phyloP scores from a whole-genome alignment of 2,113 vertebrate species.

The Passerina amoena region DNA sequence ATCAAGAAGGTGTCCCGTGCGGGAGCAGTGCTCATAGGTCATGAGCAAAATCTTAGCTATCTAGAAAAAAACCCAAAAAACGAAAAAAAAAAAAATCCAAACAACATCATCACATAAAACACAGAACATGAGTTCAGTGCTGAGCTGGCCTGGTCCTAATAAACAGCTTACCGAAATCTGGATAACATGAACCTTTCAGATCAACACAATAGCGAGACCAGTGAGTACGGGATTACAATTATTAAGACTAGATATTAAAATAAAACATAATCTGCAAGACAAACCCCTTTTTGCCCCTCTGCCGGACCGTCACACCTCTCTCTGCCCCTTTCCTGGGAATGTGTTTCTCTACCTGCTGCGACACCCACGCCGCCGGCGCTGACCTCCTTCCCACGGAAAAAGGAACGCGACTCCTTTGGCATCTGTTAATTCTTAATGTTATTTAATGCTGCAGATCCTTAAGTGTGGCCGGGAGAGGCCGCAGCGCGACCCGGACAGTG shows the following conservation, averaged over 20 bases:
- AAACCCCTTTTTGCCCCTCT: not conserved
- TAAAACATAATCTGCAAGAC: not conserved
- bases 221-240: fast-evolving
- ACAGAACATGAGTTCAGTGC: not conserved
- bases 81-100: not conserved
- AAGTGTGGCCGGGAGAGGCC: not conserved
- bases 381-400: not conserved
- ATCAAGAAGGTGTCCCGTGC: fast-evolving
- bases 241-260: not conserved
- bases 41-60: not conserved
- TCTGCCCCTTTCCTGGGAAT: not conserved
- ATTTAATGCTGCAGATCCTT: not conserved
- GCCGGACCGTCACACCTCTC: not conserved
- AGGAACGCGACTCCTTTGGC: not conserved
- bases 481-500: not conserved
- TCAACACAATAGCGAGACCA: not conserved
- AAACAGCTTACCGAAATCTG: not conserved
- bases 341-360: not conserved
- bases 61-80: not conserved
- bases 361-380: not conserved
- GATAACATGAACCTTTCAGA: not conserved
- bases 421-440: not conserved
- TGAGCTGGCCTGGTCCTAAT: not conserved
- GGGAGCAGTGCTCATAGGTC: not conserved
- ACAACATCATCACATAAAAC: not conserved